A percentile compares a stretch with the other conserved stretches of the same genome.
Evolutionary conservation across 2,797 vertebrate species (phyloP).

Genomic region (Manis pentadactyla): DNA sequence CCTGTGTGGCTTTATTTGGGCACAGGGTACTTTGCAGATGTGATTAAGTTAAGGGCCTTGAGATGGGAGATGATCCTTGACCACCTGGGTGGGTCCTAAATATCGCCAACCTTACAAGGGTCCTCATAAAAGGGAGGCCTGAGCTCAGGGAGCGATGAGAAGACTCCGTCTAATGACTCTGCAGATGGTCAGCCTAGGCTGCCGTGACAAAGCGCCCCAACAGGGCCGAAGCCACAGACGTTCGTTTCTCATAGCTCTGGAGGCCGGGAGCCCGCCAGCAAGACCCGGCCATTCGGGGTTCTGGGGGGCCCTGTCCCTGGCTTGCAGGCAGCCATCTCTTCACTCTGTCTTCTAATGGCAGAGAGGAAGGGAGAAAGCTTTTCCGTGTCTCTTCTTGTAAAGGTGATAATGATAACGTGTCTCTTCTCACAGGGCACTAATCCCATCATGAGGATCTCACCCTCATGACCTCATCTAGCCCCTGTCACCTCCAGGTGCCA

Average conservation of each 20-base stretch:
- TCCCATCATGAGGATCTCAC: background rate
- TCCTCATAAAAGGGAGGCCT: background rate
- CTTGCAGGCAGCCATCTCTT: background rate
- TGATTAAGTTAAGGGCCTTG: background rate
- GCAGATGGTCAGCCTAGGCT: background rate
- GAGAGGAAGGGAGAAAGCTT: background rate
- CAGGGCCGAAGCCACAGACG: no score
- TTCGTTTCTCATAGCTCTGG: background rate
- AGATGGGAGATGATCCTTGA: background rate
- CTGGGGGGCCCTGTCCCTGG: background rate
- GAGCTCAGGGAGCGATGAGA: background rate
- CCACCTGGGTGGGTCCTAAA: background rate
- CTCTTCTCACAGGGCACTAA: background rate
- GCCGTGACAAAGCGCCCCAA: fast-evolving
- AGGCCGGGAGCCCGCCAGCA: background rate
- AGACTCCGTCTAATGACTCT: background rate
- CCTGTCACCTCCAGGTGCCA: background rate
- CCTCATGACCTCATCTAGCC: background rate
- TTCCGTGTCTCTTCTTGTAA: background rate
- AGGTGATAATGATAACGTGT: background rate
- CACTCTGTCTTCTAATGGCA: background rate
- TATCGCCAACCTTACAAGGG: background rate
- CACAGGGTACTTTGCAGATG: background rate
- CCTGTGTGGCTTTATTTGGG: background rate
- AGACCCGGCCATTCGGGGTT: fast-evolving